Percentiles rank a stretch among this genome's conserved stretches.
These are phyloP conservation scores for Drosophila dives DNA, from an alignment of 2,888 invertebrate genomes.

Conservation along the genomic window DNA sequence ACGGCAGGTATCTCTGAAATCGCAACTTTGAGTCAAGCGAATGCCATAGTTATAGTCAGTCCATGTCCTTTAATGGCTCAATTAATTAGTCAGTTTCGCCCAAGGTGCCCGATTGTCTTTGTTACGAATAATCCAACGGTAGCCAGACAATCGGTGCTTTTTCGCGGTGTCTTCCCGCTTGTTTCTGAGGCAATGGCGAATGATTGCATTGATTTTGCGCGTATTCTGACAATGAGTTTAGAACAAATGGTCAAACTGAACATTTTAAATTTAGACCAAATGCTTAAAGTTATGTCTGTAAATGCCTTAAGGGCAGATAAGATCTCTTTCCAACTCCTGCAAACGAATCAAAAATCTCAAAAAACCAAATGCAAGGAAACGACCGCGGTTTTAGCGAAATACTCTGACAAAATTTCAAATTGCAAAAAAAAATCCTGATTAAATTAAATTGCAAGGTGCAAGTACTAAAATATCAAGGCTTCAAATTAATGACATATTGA, in stretches of 20 bases:
- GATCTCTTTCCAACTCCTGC: constrained; percentile 48
- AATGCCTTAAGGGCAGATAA: constrained; percentile 53
- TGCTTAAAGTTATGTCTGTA: constrained; percentile 46
- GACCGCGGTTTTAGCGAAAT: background rate
- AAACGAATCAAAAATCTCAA: constrained; percentile 15
- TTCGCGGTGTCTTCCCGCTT: constrained; percentile 58
- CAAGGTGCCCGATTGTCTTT: constrained; percentile 96
- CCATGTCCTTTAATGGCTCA: constrained; percentile 87
- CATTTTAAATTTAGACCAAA: constrained; percentile 32
- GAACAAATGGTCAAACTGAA: constrained; percentile 43
- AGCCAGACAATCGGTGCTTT: constrained; percentile 89
- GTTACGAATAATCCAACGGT: constrained; percentile 93
- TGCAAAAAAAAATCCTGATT: background rate
- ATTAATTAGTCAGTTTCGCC: constrained; percentile 95
- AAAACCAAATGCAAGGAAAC: constrained; percentile 16
- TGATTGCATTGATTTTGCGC: constrained; percentile 36
- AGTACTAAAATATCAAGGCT: background rate
- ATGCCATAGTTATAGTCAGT: constrained; percentile 93
- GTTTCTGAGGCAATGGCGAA: constrained; percentile 39
- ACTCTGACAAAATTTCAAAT: background rate
- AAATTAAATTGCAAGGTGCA: constrained; percentile 7
- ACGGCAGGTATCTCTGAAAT: constrained; percentile 97
- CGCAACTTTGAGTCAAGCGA: constrained; percentile 93
- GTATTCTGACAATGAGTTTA: constrained; percentile 41
- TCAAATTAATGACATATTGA: background rate